Evolutionary conservation across 2,888 invertebrate species (phyloP).

Genomic region (Drosophila limbata): DNA sequence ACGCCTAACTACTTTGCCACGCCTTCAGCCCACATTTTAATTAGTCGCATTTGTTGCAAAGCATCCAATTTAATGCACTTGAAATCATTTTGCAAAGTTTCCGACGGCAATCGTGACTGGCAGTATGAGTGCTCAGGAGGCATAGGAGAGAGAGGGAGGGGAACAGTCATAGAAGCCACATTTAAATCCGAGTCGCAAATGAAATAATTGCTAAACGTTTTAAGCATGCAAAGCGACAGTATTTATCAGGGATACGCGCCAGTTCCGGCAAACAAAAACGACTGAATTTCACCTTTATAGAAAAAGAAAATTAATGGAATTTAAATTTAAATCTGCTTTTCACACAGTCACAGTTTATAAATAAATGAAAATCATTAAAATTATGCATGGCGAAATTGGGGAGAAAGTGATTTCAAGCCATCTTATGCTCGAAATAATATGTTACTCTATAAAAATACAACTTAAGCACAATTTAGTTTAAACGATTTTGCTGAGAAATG

Average conservation of each 20-base stretch:
- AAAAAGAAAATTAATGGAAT: not conserved
- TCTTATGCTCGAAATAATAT: not conserved
- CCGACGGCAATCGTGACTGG: constrained; percentile 42
- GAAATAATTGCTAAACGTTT: constrained; percentile 77
- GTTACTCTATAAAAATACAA: not conserved
- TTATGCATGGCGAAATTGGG: not conserved
- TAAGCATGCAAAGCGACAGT: constrained; percentile 68
- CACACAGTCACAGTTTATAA: not conserved
- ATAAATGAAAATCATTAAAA: not conserved
- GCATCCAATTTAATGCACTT: constrained; percentile 79
- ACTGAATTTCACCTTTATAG: not conserved
- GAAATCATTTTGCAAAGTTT: constrained; percentile 73
- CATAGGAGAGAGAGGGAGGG: not conserved
- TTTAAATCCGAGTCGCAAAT: constrained; percentile 53
- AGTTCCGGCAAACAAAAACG: constrained; percentile 22
- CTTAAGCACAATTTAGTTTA: not conserved
- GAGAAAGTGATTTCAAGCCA: not conserved
- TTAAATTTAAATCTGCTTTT: not conserved
- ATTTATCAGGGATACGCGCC: constrained; percentile 30
- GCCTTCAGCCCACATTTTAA: constrained; percentile 70
- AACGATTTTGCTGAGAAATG: constrained; percentile 12
- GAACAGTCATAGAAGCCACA: constrained; percentile 5
- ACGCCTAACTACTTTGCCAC: constrained; percentile 34
- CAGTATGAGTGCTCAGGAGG: not conserved
- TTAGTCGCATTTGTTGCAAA: constrained; percentile 78